These are phyloP conservation scores for Aphodius granarius DNA, from an alignment of 2,888 invertebrate genomes.

Conservation along the genomic window DNA sequence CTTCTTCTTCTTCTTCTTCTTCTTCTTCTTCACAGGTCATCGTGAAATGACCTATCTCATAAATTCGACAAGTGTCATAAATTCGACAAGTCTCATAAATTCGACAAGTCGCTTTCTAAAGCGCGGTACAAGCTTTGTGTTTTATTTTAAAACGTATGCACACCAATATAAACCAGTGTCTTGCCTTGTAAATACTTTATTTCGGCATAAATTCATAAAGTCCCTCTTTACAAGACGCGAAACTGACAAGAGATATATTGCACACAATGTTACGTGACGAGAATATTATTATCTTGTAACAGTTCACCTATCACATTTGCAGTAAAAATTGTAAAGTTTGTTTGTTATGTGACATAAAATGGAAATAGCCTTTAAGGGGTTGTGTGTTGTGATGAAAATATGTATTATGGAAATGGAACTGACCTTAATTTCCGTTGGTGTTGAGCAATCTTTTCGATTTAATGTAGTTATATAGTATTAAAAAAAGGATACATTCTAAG, in stretches of 20 bases:
- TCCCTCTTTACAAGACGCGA: not conserved
- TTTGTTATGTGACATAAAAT: not conserved
- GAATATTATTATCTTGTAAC: not conserved
- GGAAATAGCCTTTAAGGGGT: too few relatives aligned
- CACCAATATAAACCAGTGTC: not conserved
- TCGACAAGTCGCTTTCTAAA: not conserved
- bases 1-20: too few relatives aligned
- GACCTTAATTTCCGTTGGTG: not conserved
- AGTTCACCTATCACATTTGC: not conserved
- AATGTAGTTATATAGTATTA: not conserved
- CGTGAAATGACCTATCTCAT: not conserved
- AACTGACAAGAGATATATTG: not conserved
- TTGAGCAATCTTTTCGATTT: not conserved
- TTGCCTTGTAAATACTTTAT: not conserved
- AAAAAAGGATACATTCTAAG: conserved; percentile 92
- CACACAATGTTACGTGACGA: not conserved
- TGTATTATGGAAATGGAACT: not conserved
- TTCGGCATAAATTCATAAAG: not conserved
- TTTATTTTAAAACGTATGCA: not conserved
- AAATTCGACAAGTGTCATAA: not conserved
- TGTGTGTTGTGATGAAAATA: not conserved
- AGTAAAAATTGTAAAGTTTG: not conserved
- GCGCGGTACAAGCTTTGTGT: too few relatives aligned
- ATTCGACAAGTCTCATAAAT: not conserved
- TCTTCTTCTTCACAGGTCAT: not conserved